Evolutionary conservation across 2,113 vertebrate genomes (phyloP), one percentile per base, ranked within the genome.

Genomic region (Lepus timidus): DNA sequence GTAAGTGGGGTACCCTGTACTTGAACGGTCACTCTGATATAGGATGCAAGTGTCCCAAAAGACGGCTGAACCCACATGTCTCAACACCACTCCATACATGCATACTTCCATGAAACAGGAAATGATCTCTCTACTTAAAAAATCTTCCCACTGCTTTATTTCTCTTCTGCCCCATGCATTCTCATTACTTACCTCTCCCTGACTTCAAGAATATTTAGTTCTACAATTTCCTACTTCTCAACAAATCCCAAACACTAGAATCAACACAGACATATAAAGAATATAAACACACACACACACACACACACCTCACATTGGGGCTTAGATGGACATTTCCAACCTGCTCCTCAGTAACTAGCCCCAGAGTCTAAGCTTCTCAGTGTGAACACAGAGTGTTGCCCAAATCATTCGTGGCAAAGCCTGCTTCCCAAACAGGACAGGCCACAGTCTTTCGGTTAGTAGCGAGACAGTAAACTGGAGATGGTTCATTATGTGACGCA

Each of bases 401-500:
- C 67, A 75, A 51, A 10, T 51, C 39, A 17, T n/a, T 51, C 4
- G 10, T 31, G 19, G 74, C 92, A 44, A 87, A 82, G 27, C 29
- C 81, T 17, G 10, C 20, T 49, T 73, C 39, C 39, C 61, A 44
- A 65, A 86, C 16, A 55, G 44, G 81, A 55, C 12, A 14, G 55
- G 5, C 52, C 70, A 29, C 25, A 52, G 39, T 13, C 20, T 70
- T 84, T 33, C 1, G 31, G 64, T 51, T 14, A 14, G 9, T 17
- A 17, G 36, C 11, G 6, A 44, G 51, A 9, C 23, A 10, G 78
- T 51, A n/a, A 51, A 20, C 4, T 9, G 12, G 20, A 36, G 19
- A 58, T 0, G 0, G 51, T 51, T 58, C 8, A 22, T 39, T n/a
- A 22, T 17, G 6, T 0, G 1, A 19, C 55, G 10, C 6, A 25